A percentile compares a stretch with the other conserved stretches of the same genome.
Conservation (phyloP, 2,888 invertebrate genomes). For the Seladonia tumulorum region DNA sequence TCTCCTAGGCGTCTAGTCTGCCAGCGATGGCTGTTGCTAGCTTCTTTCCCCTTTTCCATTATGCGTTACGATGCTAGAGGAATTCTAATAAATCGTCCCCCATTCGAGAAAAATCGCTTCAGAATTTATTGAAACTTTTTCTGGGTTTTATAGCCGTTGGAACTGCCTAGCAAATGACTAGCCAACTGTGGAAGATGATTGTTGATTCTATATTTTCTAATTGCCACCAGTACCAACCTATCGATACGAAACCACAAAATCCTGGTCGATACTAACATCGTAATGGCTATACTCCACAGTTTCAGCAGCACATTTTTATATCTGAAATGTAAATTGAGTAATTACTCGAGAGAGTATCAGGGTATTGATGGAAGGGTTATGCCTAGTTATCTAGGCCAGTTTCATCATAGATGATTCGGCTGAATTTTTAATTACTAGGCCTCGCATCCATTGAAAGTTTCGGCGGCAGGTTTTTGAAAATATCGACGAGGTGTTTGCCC, state of each 20-base stretch:
- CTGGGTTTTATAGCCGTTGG: neutral
- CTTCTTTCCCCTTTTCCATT: slow-evolving; percentile 37
- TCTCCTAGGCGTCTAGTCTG: slow-evolving; percentile 33
- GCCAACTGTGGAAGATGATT: neutral
- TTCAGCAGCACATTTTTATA: neutral
- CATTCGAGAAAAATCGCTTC: neutral
- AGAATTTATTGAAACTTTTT: neutral
- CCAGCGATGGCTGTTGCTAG: slow-evolving; percentile 32
- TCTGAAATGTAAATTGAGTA: neutral
- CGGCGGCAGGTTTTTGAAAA: neutral
- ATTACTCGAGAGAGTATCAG: neutral
- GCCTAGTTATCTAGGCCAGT: neutral
- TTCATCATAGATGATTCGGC: neutral
- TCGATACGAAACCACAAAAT: neutral
- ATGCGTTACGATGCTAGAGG: neutral
- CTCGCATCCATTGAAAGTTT: neutral
- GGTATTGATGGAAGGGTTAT: neutral
- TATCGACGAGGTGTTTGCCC: neutral
- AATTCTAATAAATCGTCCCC: neutral
- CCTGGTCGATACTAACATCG: neutral
- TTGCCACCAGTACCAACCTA: neutral
- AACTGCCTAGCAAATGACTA: neutral
- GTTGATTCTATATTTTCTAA: neutral
- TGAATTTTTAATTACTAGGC: neutral
- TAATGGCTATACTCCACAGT: neutral